Evolutionary conservation across 92 coral and sea anemone species (phyloP).

Genomic region (Porites rus): DNA sequence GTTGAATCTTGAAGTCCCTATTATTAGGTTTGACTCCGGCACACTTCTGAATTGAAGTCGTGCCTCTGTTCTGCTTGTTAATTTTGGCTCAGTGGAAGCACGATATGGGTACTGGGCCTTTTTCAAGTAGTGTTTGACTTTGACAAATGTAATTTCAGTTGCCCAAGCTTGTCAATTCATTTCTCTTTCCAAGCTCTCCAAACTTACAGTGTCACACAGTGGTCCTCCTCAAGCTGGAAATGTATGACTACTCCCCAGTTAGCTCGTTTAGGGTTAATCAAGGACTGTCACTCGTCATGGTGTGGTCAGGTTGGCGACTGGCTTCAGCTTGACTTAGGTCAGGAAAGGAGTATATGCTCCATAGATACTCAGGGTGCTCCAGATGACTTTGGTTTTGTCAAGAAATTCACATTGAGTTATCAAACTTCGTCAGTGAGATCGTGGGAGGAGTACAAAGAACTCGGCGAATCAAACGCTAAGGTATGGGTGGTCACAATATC

Average conservation of each 20-base stretch:
- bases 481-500: neutral
- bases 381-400: constrained; percentile 15
- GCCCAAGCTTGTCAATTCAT: neutral
- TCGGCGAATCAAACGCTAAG: neutral
- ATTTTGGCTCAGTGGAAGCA: too few relatives aligned
- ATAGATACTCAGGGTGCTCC: constrained; percentile 27
- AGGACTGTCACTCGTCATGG: constrained; percentile 37
- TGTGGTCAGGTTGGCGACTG: constrained; percentile 24
- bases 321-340: constrained; percentile 30
- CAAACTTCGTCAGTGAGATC: neutral
- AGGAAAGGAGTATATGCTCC: neutral
- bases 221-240: constrained; percentile 36
- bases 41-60: too few relatives aligned
- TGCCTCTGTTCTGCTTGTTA: too few relatives aligned
- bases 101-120: too few relatives aligned
- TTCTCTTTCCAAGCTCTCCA: constrained; percentile 1
- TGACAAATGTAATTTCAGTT: neutral
- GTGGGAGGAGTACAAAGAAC: constrained; percentile 9
- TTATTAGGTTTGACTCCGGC: too few relatives aligned
- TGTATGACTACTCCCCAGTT: constrained; percentile 31
- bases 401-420: constrained; percentile 10
- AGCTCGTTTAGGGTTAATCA: neutral
- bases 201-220: constrained; percentile 2
- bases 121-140: too few relatives aligned
- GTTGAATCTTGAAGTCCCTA: too few relatives aligned